These are phyloP conservation scores for Bos indicus DNA, from an alignment of 2,113 vertebrate species.

Conservation along the genomic window DNA sequence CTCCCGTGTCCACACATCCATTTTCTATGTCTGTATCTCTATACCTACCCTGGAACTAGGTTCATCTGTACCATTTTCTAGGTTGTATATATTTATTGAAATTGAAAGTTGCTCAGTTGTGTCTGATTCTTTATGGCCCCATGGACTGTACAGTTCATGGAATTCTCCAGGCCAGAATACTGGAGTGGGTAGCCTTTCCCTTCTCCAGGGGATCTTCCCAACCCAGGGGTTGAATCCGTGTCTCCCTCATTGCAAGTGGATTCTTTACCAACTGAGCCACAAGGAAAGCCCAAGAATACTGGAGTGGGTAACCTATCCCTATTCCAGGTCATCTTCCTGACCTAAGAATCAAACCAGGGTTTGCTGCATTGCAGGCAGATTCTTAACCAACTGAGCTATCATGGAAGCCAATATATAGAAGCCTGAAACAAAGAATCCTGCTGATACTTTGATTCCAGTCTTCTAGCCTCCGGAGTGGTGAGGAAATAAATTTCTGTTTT, in stretches of 20 bases:
- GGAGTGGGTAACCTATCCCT: background rate
- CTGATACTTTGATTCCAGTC: background rate
- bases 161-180: background rate
- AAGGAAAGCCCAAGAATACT: background rate
- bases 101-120: background rate
- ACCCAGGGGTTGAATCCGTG: background rate
- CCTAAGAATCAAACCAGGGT: background rate
- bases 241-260: background rate
- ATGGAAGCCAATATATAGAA: accelerated
- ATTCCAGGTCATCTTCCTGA: background rate
- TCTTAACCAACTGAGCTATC: background rate
- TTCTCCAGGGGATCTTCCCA: background rate
- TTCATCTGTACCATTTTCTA: background rate
- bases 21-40: background rate
- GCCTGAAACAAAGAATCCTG: background rate
- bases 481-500: background rate
- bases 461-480: background rate
- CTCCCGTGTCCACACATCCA: background rate
- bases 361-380: background rate
- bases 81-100: background rate
- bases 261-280: background rate
- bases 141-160: background rate
- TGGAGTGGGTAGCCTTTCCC: background rate
- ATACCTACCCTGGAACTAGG: background rate
- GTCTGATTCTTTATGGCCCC: background rate